phyloP scores from a whole-genome alignment of 2,797 vertebrate genomes.

The Liparis tanakae region DNA sequence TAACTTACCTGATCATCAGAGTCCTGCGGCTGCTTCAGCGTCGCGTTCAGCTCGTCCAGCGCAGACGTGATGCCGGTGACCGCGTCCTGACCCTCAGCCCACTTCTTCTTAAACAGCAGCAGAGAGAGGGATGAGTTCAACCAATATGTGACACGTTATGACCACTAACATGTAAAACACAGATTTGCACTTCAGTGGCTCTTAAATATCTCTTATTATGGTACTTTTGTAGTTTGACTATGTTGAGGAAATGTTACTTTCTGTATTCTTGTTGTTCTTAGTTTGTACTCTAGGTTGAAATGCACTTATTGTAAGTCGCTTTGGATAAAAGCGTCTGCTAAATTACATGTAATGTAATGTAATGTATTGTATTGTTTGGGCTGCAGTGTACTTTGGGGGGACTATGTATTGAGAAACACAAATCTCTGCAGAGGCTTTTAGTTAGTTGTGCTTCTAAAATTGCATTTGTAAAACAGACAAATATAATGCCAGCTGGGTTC shows the following conservation, averaged over 20 bases:
- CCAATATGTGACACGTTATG: not conserved
- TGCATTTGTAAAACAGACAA: not conserved
- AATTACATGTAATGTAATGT: too few relatives aligned
- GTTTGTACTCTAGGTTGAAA: too few relatives aligned
- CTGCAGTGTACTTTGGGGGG: not conserved
- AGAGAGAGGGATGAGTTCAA: conserved; percentile 9
- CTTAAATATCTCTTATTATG: too few relatives aligned
- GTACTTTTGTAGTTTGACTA: too few relatives aligned
- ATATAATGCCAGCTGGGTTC: not conserved
- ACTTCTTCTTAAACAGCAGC: conserved; percentile 78
- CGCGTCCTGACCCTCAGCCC: conserved; percentile 82
- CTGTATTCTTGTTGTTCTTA: too few relatives aligned
- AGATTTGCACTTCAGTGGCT: too few relatives aligned
- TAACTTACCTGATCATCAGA: conserved; percentile 82
- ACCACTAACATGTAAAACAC: not conserved
- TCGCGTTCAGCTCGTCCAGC: conserved; percentile 79
- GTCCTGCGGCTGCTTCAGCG: conserved; percentile 74
- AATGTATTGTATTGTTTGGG: conserved; percentile 2
- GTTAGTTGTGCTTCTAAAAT: not conserved
- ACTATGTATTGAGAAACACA: not conserved
- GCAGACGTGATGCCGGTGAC: conserved; percentile 65
- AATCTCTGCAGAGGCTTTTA: not conserved
- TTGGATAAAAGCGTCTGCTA: too few relatives aligned
- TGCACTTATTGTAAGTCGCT: too few relatives aligned
- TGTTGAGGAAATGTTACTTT: too few relatives aligned